phyloP scores from a whole-genome alignment of 2,888 invertebrate genomes.

The Mayetiola destructor region DNA sequence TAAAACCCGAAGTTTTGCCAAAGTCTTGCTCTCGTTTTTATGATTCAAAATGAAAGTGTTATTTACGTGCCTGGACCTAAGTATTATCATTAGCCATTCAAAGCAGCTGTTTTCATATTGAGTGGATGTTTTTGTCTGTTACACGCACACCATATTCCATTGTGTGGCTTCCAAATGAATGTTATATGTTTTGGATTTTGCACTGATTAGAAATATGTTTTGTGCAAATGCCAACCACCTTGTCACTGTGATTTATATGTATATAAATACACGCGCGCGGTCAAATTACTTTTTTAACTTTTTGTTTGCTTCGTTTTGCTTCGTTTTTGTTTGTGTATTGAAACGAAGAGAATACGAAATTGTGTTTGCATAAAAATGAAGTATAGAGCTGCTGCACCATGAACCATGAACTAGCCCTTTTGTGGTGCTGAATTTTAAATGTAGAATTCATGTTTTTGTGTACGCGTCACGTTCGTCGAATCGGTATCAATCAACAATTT shows the following conservation, averaged over 20 bases:
- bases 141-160: neutral
- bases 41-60: constrained; percentile 3
- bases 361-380: no score
- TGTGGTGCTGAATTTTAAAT: constrained; percentile 5
- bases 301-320: neutral
- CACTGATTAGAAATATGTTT: neutral
- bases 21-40: no score
- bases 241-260: neutral
- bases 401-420: no score
- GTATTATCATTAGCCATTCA: constrained; percentile 2
- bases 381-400: no score
- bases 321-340: constrained; percentile 3
- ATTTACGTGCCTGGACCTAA: constrained; percentile 9
- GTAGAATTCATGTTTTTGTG: constrained; percentile 9
- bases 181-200: neutral
- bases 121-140: constrained; percentile 1
- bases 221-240: neutral
- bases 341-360: constrained; percentile 4
- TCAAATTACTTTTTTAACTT: neutral
- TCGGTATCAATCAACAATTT: constrained; percentile 3
- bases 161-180: constrained; percentile 5
- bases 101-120: constrained; percentile 2
- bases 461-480: constrained; percentile 3
- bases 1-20: no score
- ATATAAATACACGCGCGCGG: neutral